These are phyloP conservation scores for Eulemur mongoz DNA, from an alignment of 2,797 vertebrate species.

Conservation along the genomic window DNA sequence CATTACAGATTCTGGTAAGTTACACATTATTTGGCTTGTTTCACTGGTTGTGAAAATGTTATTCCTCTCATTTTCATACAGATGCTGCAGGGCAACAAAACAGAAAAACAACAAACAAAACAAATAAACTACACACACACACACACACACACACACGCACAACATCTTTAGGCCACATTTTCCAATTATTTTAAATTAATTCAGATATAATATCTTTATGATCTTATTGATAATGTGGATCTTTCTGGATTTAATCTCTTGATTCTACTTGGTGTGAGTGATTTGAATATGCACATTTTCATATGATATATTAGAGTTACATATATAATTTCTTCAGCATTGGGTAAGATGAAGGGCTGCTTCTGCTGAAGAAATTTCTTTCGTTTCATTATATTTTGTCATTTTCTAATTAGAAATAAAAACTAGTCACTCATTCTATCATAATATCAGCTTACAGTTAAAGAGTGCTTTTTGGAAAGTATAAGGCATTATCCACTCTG, in stretches of 20 bases:
- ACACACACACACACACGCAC: background rate
- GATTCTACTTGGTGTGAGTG: background rate
- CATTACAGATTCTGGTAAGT: constrained; percentile 38
- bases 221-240: background rate
- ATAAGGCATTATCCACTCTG: background rate
- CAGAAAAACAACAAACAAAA: background rate
- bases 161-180: background rate
- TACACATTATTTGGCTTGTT: constrained; percentile 34
- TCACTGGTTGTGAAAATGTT: background rate
- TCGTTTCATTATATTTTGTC: background rate
- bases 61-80: background rate
- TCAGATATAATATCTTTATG: background rate
- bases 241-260: background rate
- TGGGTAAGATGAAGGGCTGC: background rate
- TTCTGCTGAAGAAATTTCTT: background rate
- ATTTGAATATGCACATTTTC: background rate
- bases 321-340: background rate
- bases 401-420: constrained; percentile 41
- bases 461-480: constrained; percentile 25
- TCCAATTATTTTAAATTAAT: background rate
- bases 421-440: background rate
- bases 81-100: background rate
- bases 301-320: background rate
- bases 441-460: background rate
- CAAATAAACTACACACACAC: background rate